Conservation (phyloP, 2,797 vertebrate genomes). For the Syngnathus rostellatus region DNA sequence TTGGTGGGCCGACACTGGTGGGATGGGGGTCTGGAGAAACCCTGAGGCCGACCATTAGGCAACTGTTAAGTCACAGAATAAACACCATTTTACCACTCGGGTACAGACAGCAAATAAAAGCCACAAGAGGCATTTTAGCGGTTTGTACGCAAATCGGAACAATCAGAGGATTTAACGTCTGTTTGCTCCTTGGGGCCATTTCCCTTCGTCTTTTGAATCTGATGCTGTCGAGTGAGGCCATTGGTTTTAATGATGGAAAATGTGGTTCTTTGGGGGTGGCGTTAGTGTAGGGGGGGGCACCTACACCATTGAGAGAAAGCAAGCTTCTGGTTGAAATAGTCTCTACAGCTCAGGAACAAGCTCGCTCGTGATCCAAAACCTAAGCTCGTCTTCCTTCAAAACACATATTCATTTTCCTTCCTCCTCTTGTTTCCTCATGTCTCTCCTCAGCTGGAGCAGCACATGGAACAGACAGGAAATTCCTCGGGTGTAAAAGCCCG, state of each 20-base stretch:
- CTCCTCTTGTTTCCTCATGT: constrained; percentile 8
- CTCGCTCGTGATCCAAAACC: constrained; percentile 7
- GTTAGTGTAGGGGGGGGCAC: background rate
- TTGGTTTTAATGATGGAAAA: constrained; percentile 21
- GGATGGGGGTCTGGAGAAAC: constrained; percentile 19
- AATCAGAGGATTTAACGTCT: constrained; percentile 18
- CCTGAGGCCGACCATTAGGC: constrained; percentile 34
- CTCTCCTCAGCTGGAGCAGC: constrained; percentile 15
- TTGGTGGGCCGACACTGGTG: constrained; percentile 7
- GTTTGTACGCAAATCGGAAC: constrained; percentile 23
- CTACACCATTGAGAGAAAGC: background rate
- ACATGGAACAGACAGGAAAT: constrained; percentile 58
- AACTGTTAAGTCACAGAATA: constrained; percentile 51
- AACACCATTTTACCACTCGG: constrained; percentile 42
- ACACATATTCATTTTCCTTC: constrained; percentile 14
- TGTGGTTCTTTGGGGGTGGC: constrained; percentile 12
- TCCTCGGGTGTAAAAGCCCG: constrained; percentile 60
- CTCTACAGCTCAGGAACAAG: background rate
- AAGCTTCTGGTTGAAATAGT: background rate
- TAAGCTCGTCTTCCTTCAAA: constrained; percentile 18
- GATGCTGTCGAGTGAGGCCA: constrained; percentile 13
- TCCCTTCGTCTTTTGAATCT: constrained; percentile 18
- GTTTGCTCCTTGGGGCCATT: constrained; percentile 36
- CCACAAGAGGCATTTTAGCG: constrained; percentile 25
- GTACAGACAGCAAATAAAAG: constrained; percentile 44